Evolutionary conservation across 2,888 invertebrate genomes (phyloP).

Genomic region (Phaedon cochleariae): DNA sequence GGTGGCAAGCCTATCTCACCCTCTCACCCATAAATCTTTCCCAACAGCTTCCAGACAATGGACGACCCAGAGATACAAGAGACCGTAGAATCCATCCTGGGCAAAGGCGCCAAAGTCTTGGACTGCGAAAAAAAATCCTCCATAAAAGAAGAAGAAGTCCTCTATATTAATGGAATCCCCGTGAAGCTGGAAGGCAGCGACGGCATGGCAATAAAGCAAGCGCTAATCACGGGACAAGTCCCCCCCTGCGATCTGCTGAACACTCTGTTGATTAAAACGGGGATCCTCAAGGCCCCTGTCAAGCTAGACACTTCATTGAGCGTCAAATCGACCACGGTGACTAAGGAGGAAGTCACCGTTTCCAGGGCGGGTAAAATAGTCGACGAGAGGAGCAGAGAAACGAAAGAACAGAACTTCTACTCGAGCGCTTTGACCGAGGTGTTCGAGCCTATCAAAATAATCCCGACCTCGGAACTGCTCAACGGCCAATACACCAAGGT

Average conservation of each 20-base stretch:
- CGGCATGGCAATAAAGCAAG: constrained; percentile 73
- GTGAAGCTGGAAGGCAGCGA: constrained; percentile 74
- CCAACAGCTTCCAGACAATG: constrained; percentile 58
- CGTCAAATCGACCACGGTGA: constrained; percentile 75
- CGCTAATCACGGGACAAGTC: constrained; percentile 73
- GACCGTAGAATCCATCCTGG: constrained; percentile 77
- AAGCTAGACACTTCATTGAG: constrained; percentile 76
- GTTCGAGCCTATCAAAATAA: constrained; percentile 68
- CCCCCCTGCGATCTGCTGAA: constrained; percentile 77
- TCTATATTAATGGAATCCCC: constrained; percentile 75
- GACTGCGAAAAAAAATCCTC: constrained; percentile 79
- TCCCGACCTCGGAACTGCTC: constrained; percentile 57
- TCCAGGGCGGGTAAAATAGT: constrained; percentile 72
- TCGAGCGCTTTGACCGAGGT: constrained; percentile 73
- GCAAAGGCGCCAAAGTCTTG: constrained; percentile 75
- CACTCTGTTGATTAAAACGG: constrained; percentile 72
- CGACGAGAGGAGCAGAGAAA: constrained; percentile 75
- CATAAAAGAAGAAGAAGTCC: constrained; percentile 74
- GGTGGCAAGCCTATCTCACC: not conserved
- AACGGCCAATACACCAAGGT: constrained; percentile 52
- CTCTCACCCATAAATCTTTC: constrained; percentile 25
- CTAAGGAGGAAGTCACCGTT: constrained; percentile 76
- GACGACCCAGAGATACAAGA: constrained; percentile 78
- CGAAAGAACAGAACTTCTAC: constrained; percentile 76
- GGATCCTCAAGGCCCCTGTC: constrained; percentile 72